These are phyloP conservation scores for Argyrosomus regius DNA, from an alignment of 2,797 vertebrate species.

Conservation along the genomic window DNA sequence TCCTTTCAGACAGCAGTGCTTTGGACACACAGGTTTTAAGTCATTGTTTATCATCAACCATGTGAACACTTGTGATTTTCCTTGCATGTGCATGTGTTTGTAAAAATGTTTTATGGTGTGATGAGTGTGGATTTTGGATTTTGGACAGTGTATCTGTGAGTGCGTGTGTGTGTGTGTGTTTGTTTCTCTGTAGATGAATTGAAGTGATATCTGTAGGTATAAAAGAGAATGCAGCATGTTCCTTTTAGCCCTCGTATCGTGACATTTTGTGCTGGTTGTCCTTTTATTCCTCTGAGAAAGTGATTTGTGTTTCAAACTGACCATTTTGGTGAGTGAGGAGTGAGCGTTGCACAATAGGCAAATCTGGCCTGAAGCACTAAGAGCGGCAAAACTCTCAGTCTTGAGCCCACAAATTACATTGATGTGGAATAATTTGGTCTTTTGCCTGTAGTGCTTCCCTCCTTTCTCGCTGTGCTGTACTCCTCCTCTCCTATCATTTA, in stretches of 20 bases:
- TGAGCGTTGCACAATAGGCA: slow-evolving; percentile 73
- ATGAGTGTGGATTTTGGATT: slow-evolving; percentile 15
- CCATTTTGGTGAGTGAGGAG: slow-evolving; percentile 66
- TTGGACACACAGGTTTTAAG: slow-evolving; percentile 97
- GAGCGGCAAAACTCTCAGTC: slow-evolving; percentile 73
- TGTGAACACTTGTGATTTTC: slow-evolving; percentile 48
- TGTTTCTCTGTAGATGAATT: slow-evolving; percentile 11
- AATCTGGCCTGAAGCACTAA: slow-evolving; percentile 72
- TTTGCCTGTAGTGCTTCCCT: slow-evolving; percentile 71
- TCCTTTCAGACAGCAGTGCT: slow-evolving; percentile 94
- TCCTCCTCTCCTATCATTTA: slow-evolving; percentile 53
- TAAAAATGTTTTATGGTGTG: slow-evolving; percentile 26
- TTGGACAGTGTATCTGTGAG: slow-evolving; percentile 14
- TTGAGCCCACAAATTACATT: slow-evolving; percentile 78
- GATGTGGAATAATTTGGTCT: slow-evolving; percentile 77
- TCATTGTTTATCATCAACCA: slow-evolving; percentile 78
- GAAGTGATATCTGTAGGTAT: slow-evolving; percentile 37
- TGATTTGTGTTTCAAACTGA: slow-evolving; percentile 65
- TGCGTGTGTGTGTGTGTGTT: slow-evolving; percentile 31
- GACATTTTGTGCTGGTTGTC: slow-evolving; percentile 69
- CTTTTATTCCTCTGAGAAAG: slow-evolving; percentile 72
- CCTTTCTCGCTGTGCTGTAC: slow-evolving; percentile 42
- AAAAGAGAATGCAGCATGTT: slow-evolving; percentile 84
- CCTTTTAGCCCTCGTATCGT: slow-evolving; percentile 53
- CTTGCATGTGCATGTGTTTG: slow-evolving; percentile 63